Percentiles rank a stretch among this genome's conserved stretches.
Evolutionary conservation across 2,113 vertebrate genomes (phyloP).

Genomic region (Hystrix brachyura): DNA sequence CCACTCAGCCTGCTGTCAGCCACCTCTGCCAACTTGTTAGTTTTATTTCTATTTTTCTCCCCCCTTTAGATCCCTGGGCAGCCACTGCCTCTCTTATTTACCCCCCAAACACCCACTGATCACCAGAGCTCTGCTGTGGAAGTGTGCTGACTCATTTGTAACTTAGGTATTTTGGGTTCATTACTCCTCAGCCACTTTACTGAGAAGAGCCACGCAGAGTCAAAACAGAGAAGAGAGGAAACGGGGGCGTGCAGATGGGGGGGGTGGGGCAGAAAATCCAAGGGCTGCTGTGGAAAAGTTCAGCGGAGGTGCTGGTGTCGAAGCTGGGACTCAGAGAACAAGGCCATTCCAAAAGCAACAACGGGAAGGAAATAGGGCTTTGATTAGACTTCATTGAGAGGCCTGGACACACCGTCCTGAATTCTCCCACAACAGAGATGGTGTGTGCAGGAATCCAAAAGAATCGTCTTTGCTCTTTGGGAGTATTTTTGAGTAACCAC

Average conservation of each 20-base stretch:
- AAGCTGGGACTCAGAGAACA: conserved; percentile 34
- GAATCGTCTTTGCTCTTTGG: conserved; percentile 67
- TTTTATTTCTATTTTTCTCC: conserved; percentile 72
- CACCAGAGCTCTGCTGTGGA: conserved; percentile 52
- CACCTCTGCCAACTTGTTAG: conserved; percentile 65
- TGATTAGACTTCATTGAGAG: conserved; percentile 76
- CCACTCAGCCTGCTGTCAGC: conserved; percentile 71
- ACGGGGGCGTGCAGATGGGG: conserved; percentile 60
- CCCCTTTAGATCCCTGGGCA: conserved; percentile 37
- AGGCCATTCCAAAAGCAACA: conserved; percentile 77
- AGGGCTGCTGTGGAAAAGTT: conserved; percentile 76
- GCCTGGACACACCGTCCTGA: background rate
- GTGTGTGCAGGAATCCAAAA: conserved; percentile 63
- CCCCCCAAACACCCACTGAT: conserved; percentile 42
- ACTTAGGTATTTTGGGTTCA: conserved; percentile 82
- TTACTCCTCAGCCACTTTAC: conserved; percentile 70
- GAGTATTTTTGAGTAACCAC: conserved; percentile 75
- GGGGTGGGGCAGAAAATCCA: conserved; percentile 56
- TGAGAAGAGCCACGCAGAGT: conserved; percentile 65
- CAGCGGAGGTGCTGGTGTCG: conserved; percentile 62
- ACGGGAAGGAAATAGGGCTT: conserved; percentile 67
- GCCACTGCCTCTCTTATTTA: conserved; percentile 72
- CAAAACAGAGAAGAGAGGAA: conserved; percentile 78
- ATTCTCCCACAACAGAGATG: conserved; percentile 39
- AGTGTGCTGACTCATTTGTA: conserved; percentile 79